Conservation (phyloP, 1,140 invertebrate species). For the Pseudomyrmex concolor region DNA sequence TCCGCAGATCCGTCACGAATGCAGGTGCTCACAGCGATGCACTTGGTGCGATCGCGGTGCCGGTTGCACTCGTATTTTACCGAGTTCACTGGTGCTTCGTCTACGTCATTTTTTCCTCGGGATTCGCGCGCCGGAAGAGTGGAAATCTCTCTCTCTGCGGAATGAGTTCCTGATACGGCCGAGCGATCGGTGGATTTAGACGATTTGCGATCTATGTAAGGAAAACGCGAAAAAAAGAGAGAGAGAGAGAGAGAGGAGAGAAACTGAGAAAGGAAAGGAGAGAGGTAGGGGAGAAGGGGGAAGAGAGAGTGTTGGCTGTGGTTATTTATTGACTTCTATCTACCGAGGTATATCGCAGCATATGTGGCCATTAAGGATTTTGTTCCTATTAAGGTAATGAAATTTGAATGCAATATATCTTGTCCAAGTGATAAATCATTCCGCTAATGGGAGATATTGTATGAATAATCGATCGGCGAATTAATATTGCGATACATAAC, state of each 20-base stretch:
- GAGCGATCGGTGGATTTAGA: conserved; percentile 60
- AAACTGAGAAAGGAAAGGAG: no score
- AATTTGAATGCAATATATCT: conserved; percentile 34
- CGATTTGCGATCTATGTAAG: conserved; percentile 3
- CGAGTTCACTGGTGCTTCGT: conserved; percentile 52
- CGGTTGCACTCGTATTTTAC: conserved; percentile 59
- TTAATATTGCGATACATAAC: conserved; percentile 35
- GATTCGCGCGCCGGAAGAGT: conserved; percentile 37
- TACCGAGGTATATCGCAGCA: background rate
- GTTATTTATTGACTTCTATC: conserved; percentile 68
- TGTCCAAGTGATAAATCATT: conserved; percentile 20
- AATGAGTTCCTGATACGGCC: conserved; percentile 72
- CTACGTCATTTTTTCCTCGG: conserved; percentile 50
- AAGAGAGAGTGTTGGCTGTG: conserved; percentile 2
- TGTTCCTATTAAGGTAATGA: conserved; percentile 40
- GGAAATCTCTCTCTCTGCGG: conserved; percentile 45
- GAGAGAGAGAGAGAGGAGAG: background rate
- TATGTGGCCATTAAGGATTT: conserved; percentile 31
- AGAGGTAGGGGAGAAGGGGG: background rate
- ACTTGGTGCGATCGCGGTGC: conserved; percentile 33
- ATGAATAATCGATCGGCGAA: conserved; percentile 22
- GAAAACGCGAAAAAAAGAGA: background rate
- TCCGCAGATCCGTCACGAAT: conserved; percentile 55
- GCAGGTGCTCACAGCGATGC: conserved; percentile 51
- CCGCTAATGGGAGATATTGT: conserved; percentile 16